Evolutionary conservation across 2,113 vertebrate species (phyloP).

Genomic region (Solea solea): DNA sequence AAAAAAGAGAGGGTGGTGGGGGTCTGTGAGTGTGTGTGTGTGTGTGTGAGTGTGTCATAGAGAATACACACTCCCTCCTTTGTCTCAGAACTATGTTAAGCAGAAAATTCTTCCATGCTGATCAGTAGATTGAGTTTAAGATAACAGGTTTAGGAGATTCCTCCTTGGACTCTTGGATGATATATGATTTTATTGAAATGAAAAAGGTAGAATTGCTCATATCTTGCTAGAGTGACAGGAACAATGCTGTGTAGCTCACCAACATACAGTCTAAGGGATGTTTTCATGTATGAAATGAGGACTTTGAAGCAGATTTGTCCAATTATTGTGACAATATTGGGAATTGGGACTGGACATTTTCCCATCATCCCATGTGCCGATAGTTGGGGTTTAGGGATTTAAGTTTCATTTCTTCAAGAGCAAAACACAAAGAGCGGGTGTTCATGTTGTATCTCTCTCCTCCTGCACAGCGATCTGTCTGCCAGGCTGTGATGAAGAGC

Average conservation of each 20-base stretch:
- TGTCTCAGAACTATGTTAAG: slow-evolving; percentile 88
- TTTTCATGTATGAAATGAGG: too few species aligned
- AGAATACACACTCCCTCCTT: slow-evolving; percentile 77
- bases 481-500: slow-evolving; percentile 94
- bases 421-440: background rate
- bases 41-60: slow-evolving; percentile 47
- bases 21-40: slow-evolving; percentile 40
- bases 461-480: slow-evolving; percentile 89
- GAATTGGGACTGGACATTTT: too few species aligned
- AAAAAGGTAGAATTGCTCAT: too few species aligned
- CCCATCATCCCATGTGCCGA: background rate
- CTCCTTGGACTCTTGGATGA: background rate
- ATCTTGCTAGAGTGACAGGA: too few species aligned
- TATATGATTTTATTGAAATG: too few species aligned
- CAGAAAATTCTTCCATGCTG: slow-evolving; percentile 84
- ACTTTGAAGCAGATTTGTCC: background rate
- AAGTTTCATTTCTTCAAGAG: background rate
- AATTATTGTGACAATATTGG: too few species aligned
- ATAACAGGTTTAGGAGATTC: slow-evolving; percentile 57
- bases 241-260: too few species aligned
- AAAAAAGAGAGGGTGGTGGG: slow-evolving; percentile 82
- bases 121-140: slow-evolving; percentile 78
- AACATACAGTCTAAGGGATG: too few species aligned
- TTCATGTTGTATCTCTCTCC: slow-evolving; percentile 10
- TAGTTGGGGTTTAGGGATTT: slow-evolving; percentile 51